Percentiles rank a stretch among this genome's conserved stretches.
These are phyloP conservation scores for Polymixis lichenea DNA, from an alignment of 2,888 invertebrate genomes.

Conservation along the genomic window DNA sequence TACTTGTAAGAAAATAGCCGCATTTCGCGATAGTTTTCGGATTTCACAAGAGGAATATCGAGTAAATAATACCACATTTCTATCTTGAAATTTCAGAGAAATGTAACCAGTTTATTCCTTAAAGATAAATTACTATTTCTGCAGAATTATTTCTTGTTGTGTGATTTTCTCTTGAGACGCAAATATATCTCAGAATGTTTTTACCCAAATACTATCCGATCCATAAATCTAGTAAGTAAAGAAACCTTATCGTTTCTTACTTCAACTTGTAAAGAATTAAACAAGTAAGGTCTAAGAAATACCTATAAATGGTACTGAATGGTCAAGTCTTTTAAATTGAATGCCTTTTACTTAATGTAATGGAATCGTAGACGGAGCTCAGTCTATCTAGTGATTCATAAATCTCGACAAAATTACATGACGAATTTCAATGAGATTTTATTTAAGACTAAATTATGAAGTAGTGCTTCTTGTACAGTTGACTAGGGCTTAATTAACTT, in stretches of 20 bases:
- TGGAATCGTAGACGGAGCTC: not conserved
- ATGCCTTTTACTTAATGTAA: not conserved
- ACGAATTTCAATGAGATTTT: not conserved
- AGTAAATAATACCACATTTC: slow-evolving; percentile 47
- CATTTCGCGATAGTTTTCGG: slow-evolving; percentile 32
- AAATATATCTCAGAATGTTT: slow-evolving; percentile 19
- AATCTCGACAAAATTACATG: not conserved
- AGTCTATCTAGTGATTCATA: not conserved
- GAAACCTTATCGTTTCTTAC: not conserved
- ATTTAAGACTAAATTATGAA: not conserved
- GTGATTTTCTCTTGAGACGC: not conserved
- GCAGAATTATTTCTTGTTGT: slow-evolving; percentile 21
- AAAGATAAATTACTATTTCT: slow-evolving; percentile 15
- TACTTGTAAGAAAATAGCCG: slow-evolving; percentile 25
- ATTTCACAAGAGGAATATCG: slow-evolving; percentile 21
- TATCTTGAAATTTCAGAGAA: slow-evolving; percentile 22
- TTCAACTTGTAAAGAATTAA: not conserved
- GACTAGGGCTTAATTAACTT: no score
- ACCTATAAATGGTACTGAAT: slow-evolving; percentile 3
- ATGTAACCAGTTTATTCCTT: slow-evolving; percentile 2
- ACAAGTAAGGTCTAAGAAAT: not conserved
- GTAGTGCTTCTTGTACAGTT: no score
- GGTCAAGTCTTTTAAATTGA: not conserved
- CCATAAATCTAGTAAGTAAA: slow-evolving; percentile 5
- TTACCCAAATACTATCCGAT: not conserved